Conservation (phyloP, 2,113 vertebrate genomes). For the Aythya baeri region DNA sequence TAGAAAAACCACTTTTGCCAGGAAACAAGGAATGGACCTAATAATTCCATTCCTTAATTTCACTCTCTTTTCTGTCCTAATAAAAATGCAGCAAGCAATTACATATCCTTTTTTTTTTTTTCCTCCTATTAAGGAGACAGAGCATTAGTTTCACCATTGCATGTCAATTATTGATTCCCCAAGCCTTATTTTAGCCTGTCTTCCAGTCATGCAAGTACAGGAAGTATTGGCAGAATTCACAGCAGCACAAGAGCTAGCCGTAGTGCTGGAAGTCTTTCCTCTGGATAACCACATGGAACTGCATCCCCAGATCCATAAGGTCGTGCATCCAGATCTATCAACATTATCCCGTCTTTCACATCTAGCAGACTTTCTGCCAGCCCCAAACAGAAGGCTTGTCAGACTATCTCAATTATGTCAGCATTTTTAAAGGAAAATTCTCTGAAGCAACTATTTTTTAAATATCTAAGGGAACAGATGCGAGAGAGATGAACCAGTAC, state of each 20-base stretch:
- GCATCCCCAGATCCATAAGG: background rate
- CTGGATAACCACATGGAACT: background rate
- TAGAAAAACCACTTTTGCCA: background rate
- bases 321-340: background rate
- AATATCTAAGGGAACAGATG: background rate
- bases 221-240: background rate
- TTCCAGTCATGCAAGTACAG: background rate
- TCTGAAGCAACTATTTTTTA: background rate
- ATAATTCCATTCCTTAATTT: background rate
- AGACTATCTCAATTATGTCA: background rate
- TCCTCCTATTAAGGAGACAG: background rate
- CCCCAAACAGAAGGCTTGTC: background rate
- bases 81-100: background rate
- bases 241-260: background rate
- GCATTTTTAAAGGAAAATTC: constrained; percentile 14
- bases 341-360: background rate
- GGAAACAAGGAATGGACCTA: background rate
- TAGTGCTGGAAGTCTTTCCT: background rate
- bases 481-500: constrained; percentile 4
- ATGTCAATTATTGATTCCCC: background rate
- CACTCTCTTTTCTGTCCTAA: background rate
- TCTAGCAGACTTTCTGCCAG: background rate
- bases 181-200: background rate
- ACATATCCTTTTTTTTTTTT: background rate
- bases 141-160: background rate